These are phyloP conservation scores for Onychostoma macrolepis DNA, from an alignment of 2,113 vertebrate genomes.

Conservation along the genomic window DNA sequence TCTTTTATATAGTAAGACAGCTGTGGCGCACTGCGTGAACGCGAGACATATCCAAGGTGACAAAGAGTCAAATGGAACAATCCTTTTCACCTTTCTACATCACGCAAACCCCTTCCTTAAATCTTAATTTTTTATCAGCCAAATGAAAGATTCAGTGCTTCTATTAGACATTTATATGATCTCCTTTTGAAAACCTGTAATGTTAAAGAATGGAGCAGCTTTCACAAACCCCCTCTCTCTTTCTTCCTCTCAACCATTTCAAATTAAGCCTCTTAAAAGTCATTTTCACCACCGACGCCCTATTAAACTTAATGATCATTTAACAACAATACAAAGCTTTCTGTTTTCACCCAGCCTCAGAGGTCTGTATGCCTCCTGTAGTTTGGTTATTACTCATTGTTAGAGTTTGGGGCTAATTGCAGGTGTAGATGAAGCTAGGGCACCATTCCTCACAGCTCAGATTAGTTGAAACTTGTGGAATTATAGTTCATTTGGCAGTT, in stretches of 20 bases:
- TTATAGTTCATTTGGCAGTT: slow-evolving; percentile 8
- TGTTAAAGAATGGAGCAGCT: slow-evolving; percentile 64
- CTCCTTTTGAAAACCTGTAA: slow-evolving; percentile 66
- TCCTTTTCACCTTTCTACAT: slow-evolving; percentile 65
- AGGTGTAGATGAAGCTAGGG: slow-evolving; percentile 19
- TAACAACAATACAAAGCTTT: slow-evolving; percentile 62
- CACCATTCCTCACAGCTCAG: background rate
- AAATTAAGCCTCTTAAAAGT: slow-evolving; percentile 62
- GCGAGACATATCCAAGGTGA: slow-evolving; percentile 58
- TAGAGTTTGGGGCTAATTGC: slow-evolving; percentile 34
- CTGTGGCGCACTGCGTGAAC: slow-evolving; percentile 53
- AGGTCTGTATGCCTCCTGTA: slow-evolving; percentile 24
- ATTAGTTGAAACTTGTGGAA: slow-evolving; percentile 7
- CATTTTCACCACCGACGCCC: slow-evolving; percentile 45
- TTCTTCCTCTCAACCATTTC: slow-evolving; percentile 43
- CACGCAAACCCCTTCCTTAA: slow-evolving; percentile 61
- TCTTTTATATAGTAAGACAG: slow-evolving; percentile 6
- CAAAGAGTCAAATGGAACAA: slow-evolving; percentile 74
- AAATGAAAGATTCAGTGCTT: slow-evolving; percentile 75
- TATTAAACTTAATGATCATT: slow-evolving; percentile 68
- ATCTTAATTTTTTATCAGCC: slow-evolving; percentile 70
- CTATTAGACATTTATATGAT: slow-evolving; percentile 73
- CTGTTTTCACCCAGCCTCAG: slow-evolving; percentile 6
- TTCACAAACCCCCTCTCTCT: slow-evolving; percentile 21
- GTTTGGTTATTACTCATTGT: slow-evolving; percentile 21